phyloP scores from a whole-genome alignment of 2,113 vertebrate species.

The Neoarius graeffei region DNA sequence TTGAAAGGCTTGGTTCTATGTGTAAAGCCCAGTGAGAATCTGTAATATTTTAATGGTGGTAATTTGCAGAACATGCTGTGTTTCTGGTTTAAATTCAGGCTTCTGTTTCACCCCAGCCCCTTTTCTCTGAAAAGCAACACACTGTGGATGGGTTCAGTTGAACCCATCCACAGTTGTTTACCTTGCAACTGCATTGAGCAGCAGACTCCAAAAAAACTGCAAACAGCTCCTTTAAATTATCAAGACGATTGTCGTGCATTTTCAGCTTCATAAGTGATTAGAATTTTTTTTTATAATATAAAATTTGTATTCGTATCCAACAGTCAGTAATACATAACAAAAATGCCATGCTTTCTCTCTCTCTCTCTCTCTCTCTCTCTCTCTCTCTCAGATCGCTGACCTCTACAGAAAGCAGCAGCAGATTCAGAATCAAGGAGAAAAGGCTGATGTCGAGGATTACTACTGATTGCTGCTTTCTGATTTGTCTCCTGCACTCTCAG shows the following conservation, averaged over 20 bases:
- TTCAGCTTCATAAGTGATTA: not conserved
- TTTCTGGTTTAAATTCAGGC: not conserved
- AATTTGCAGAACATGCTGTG: not conserved
- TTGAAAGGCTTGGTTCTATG: not conserved
- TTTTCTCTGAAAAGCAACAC: not conserved
- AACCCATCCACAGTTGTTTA: no score
- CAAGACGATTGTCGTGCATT: not conserved
- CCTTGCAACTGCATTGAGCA: not conserved
- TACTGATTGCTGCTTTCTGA: constrained; percentile 68
- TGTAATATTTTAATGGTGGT: not conserved
- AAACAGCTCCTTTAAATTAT: not conserved
- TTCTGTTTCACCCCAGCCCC: not conserved
- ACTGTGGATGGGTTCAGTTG: not conserved
- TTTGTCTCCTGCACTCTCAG: not conserved
- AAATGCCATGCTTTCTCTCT: not conserved
- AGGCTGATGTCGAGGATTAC: constrained; percentile 75
- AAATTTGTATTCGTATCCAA: not conserved
- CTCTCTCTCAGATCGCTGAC: constrained; percentile 77
- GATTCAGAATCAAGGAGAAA: constrained; percentile 85
- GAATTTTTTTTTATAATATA: not conserved
- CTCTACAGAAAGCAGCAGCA: constrained; percentile 88
- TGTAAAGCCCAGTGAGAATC: not conserved
- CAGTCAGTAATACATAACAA: not conserved
- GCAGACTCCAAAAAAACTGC: not conserved
- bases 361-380: constrained; percentile 6